Evolutionary conservation across 2,113 vertebrate species (phyloP).

Genomic region (Chunga burmeisteri): DNA sequence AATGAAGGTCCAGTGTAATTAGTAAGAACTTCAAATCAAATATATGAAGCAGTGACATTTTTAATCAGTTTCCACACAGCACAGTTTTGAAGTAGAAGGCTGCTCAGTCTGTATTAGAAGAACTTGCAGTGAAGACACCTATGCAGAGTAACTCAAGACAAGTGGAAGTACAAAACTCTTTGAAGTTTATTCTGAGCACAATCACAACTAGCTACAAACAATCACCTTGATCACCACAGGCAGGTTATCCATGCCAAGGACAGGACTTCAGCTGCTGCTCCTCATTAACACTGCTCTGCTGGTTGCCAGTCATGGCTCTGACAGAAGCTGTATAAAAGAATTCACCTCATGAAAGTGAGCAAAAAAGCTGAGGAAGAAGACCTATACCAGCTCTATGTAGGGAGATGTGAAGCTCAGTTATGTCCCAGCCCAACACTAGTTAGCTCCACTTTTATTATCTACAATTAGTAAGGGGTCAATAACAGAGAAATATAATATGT

Average conservation of each 20-base stretch:
- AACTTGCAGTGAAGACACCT: background rate
- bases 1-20: background rate
- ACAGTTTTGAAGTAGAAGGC: background rate
- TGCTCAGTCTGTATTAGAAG: background rate
- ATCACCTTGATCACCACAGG: no score
- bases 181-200: background rate
- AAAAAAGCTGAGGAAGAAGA: background rate
- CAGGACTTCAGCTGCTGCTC: background rate
- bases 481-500: no score
- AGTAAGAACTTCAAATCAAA: background rate
- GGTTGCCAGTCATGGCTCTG: background rate
- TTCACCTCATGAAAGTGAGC: background rate
- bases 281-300: background rate
- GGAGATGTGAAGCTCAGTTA: background rate
- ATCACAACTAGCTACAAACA: background rate
- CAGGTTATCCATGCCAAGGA: background rate
- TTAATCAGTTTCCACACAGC: background rate
- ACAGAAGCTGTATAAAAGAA: background rate
- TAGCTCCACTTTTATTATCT: background rate
- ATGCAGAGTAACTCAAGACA: background rate
- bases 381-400: accelerated
- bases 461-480: background rate
- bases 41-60: background rate
- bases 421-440: background rate
- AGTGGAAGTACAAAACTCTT: background rate